Conservation (phyloP, 2,113 vertebrate species). For the Ceyx margarethae region DNA sequence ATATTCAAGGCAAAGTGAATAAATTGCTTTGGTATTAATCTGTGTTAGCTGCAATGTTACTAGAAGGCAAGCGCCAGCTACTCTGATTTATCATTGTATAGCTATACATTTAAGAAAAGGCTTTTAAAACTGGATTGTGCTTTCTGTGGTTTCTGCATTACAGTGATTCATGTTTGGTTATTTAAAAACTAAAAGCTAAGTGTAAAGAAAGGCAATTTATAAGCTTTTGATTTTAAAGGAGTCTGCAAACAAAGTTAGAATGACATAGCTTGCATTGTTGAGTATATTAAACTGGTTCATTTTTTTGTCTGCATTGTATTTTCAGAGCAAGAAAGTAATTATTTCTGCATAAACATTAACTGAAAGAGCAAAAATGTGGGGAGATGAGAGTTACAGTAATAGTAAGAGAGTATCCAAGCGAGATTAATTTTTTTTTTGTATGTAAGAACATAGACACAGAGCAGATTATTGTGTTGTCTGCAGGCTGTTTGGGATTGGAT, state of each 20-base stretch:
- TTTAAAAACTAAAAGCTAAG: constrained; percentile 23
- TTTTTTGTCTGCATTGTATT: neutral
- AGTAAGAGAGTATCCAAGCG: neutral
- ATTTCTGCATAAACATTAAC: neutral
- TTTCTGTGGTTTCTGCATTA: neutral
- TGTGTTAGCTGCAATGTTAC: neutral
- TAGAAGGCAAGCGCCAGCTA: neutral
- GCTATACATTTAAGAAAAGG: neutral
- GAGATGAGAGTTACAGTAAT: neutral
- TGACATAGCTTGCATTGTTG: neutral
- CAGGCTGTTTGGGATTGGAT: neutral
- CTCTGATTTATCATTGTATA: neutral
- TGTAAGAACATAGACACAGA: neutral
- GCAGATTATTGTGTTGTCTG: neutral
- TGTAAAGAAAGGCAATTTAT: neutral
- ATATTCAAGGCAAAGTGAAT: neutral
- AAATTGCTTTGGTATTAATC: neutral
- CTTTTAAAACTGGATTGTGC: neutral
- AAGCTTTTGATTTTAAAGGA: neutral
- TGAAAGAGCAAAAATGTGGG: neutral
- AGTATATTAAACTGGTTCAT: neutral
- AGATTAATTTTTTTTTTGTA: neutral
- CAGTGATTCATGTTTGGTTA: neutral
- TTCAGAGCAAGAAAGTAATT: neutral
- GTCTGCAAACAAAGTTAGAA: constrained; percentile 8